Evolutionary conservation across 2,888 invertebrate genomes (phyloP).

Genomic region (Lampropteryx suffumata): DNA sequence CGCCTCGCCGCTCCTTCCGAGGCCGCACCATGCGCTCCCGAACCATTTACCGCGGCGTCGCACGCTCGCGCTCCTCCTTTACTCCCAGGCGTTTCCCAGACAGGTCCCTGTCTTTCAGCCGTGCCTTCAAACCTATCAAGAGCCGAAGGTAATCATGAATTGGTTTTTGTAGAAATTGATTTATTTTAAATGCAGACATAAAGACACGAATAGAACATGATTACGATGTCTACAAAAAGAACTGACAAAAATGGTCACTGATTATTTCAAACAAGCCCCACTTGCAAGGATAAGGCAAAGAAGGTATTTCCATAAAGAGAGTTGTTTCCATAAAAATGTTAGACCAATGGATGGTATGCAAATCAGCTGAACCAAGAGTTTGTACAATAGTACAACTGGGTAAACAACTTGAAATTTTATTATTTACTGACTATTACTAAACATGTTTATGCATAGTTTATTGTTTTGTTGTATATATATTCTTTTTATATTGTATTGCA

Average conservation of each 20-base stretch:
- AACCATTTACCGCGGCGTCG: conserved; percentile 79
- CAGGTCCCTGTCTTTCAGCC: conserved; percentile 68
- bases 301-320: conserved; percentile 16
- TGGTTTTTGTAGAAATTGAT: conserved; percentile 37
- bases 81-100: conserved; percentile 66
- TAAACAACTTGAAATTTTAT: conserved; percentile 6
- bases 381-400: conserved; percentile 5
- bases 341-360: conserved; percentile 10
- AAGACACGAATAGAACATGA: conserved; percentile 5
- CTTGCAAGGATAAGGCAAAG: background rate
- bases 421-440: no score
- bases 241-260: conserved; percentile 8
- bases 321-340: conserved; percentile 12
- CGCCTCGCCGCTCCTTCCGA: conserved; percentile 80
- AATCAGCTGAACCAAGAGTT: conserved; percentile 9
- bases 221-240: conserved; percentile 6
- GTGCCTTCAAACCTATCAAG: conserved; percentile 73
- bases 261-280: conserved; percentile 2
- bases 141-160: conserved; percentile 75
- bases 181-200: conserved; percentile 14
- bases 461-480: no score
- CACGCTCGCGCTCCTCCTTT: conserved; percentile 78
- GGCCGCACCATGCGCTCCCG: conserved; percentile 81
- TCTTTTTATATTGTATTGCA: background rate
- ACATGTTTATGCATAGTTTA: no score